A percentile compares a stretch with the other conserved stretches of the same genome.
phyloP scores from a whole-genome alignment of 2,888 invertebrate species.

The Hyposoter dolosus region DNA sequence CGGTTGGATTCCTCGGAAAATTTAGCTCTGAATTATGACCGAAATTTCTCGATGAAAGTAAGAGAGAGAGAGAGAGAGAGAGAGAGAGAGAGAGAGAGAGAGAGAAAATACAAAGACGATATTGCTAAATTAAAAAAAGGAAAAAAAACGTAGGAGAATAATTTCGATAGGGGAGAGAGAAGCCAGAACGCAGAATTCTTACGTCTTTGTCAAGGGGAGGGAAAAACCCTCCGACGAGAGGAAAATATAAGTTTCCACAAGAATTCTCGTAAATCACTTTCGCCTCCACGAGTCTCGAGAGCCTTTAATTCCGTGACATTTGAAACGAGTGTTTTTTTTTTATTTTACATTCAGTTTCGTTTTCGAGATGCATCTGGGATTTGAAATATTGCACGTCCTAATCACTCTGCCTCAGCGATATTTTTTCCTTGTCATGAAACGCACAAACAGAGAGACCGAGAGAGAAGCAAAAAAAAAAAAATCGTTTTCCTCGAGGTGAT shows the following conservation, averaged over 20 bases:
- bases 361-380: conserved; percentile 31
- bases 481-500: background rate
- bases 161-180: conserved; percentile 54
- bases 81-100: conserved; percentile 5
- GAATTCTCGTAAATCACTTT: conserved; percentile 61
- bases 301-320: conserved; percentile 56
- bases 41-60: conserved; percentile 47
- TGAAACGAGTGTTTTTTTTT: conserved; percentile 32
- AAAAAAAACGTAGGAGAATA: conserved; percentile 55
- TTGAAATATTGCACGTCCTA: conserved; percentile 32
- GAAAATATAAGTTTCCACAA: conserved; percentile 11
- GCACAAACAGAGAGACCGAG: too few relatives aligned
- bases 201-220: conserved; percentile 43
- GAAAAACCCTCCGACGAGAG: conserved; percentile 53
- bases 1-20: conserved; percentile 65
- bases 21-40: conserved; percentile 64
- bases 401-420: conserved; percentile 11
- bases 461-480: background rate
- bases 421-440: background rate
- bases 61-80: background rate
- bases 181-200: conserved; percentile 13
- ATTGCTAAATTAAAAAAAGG: conserved; percentile 4
- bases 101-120: background rate
- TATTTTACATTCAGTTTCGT: conserved; percentile 35
- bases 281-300: conserved; percentile 31